Base-by-base conservation (phyloP, 2,113 vertebrate species). In the Ellobius talpinus region DNA sequence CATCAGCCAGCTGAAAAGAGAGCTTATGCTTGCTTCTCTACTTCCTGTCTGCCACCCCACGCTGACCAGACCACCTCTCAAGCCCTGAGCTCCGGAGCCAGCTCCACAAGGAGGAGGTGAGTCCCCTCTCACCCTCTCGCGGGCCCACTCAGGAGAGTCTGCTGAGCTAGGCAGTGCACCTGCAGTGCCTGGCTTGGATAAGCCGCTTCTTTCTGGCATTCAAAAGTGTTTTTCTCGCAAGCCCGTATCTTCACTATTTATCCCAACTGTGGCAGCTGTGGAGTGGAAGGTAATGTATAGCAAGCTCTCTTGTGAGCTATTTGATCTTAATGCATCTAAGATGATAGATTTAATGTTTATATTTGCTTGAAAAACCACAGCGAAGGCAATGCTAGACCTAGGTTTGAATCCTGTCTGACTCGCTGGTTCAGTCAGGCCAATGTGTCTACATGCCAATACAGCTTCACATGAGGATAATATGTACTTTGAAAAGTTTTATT, bases 171-270 rank as follows among this genome's bases (percentile, higher is more conserved):
- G 77, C 19, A 0, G 81, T 96, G 95, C 97, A 95, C 92, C 97
- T 97, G 96, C 96, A n/a, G 79, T 39, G 93, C 92, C 89, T 92
- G 58, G 82, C 93, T 97, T 97, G 97, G 96, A 97, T 90, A 90
- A 94, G 92, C 52, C 0, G 87, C 92, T 96, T 91, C 95, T 91
- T 96, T 92, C 94, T 97, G 97, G 96, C 97, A 97, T 10, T 94
- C 77, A 39, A 84, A 97, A 91, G 96, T 97, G 96, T 96, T 97
- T 97, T 98, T 97, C 90, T 97, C 96, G 95, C 96, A 94, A 88
- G 89, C 91, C 77, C 76, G 58, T 82, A 93, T 97, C 97, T 89
- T 97, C 96, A 96, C 89, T 97, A 89, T 97, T 95, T 95, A 97
- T 96, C 94, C 94, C 96, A 98, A 97, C 91, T 97, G 92, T 95